A percentile compares a stretch with the other conserved stretches of the same genome.
phyloP scores from a whole-genome alignment of 64 coral and sea anemone genomes.

The Montipora sp. region DNA sequence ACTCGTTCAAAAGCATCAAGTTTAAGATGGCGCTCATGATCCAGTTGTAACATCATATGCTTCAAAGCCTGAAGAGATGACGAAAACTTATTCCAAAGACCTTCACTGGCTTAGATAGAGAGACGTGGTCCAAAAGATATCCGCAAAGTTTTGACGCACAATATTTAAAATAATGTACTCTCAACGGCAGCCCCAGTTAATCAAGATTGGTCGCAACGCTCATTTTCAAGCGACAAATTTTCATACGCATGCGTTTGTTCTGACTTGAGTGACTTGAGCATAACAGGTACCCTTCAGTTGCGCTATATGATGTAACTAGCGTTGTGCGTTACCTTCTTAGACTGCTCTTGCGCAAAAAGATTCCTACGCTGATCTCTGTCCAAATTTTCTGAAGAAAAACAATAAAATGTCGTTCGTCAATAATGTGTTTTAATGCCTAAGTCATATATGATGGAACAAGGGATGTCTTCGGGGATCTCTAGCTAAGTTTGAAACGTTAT shows the following conservation, averaged over 20 bases:
- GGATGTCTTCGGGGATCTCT: too few species aligned
- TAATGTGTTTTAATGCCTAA: neutral
- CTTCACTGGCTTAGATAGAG: neutral
- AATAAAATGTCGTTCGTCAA: neutral
- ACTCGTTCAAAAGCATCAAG: constrained; percentile 96
- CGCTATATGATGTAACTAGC: neutral
- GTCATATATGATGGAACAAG: too few species aligned
- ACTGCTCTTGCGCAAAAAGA: constrained; percentile 87
- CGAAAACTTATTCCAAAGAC: neutral
- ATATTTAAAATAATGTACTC: too few species aligned
- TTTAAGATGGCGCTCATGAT: constrained; percentile 91
- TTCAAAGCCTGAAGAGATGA: constrained; percentile 76
- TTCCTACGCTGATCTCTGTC: constrained; percentile 93
- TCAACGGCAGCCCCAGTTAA: too few species aligned
- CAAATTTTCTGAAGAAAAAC: constrained; percentile 75
- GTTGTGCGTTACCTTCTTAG: constrained; percentile 84
- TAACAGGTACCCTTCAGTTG: too few species aligned
- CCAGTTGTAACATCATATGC: constrained; percentile 87
- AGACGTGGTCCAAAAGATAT: too few species aligned
- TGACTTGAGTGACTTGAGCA: too few species aligned
- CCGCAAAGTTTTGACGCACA: too few species aligned
- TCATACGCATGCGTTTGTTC: too few species aligned
- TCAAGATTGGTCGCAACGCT: too few species aligned
- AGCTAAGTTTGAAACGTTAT: too few species aligned
- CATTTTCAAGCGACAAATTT: too few species aligned